Percentiles rank a stretch among this genome's conserved stretches.
These are phyloP conservation scores for Enteromius radiatus DNA, from an alignment of 2,797 vertebrate species.

Conservation along the genomic window DNA sequence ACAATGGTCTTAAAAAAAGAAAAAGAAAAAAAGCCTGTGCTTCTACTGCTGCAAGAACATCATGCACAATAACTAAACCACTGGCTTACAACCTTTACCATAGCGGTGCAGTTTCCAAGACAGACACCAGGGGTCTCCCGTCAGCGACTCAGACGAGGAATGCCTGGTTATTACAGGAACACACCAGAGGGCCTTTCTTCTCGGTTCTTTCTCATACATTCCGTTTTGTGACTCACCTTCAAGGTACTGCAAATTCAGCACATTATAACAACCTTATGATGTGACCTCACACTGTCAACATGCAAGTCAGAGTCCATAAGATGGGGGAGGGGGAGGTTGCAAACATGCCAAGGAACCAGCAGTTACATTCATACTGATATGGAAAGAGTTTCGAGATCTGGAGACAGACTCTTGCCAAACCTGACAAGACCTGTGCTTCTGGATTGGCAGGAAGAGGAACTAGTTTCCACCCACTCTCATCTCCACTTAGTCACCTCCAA, in stretches of 20 bases:
- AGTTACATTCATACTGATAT: background rate
- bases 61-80: conserved; percentile 25
- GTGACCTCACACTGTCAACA: background rate
- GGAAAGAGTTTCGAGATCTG: conserved; percentile 8
- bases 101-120: conserved; percentile 5
- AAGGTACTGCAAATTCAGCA: background rate
- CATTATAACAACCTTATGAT: background rate
- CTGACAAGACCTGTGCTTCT: conserved; percentile 67
- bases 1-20: too few species aligned
- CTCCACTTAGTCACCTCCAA: conserved; percentile 23
- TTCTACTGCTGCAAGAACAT: conserved; percentile 19
- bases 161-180: background rate
- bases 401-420: conserved; percentile 53
- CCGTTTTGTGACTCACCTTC: conserved; percentile 27
- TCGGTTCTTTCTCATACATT: background rate
- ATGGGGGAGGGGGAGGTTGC: background rate
- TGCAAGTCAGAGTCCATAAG: background rate
- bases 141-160: conserved; percentile 55
- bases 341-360: background rate
- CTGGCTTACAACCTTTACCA: conserved; percentile 45
- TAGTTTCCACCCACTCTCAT: conserved; percentile 30
- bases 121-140: conserved; percentile 70
- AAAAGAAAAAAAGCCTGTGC: background rate
- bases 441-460: conserved; percentile 66
- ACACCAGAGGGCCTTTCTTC: conserved; percentile 47